Percentiles rank a stretch among this genome's conserved stretches.
These are phyloP conservation scores for Syrmaticus mikado DNA, from an alignment of 2,113 vertebrate genomes.

Conservation along the genomic window DNA sequence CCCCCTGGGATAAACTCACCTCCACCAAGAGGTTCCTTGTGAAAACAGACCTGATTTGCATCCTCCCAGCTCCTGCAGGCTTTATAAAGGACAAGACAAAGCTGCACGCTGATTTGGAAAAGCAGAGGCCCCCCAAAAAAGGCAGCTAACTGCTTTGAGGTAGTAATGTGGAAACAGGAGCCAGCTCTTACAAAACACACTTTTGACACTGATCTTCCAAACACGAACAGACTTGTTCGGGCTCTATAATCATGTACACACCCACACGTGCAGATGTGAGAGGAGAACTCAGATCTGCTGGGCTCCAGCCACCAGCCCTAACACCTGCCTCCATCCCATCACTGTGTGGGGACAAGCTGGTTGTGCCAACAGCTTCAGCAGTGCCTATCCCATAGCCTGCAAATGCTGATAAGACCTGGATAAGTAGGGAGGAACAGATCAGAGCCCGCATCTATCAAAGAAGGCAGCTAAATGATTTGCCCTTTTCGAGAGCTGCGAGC, in stretches of 20 bases:
- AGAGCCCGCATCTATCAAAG: background rate
- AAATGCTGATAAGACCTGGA: background rate
- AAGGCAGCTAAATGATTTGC: background rate
- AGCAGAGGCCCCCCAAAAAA: background rate
- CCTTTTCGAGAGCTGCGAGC: background rate
- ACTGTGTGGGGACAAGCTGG: background rate
- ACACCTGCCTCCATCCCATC: background rate
- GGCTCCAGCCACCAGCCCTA: conserved; percentile 14
- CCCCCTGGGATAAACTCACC: fast-evolving
- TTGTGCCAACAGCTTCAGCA: background rate
- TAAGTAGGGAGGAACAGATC: background rate
- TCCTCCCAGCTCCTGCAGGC: background rate
- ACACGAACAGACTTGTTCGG: conserved; percentile 66
- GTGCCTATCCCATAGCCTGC: fast-evolving
- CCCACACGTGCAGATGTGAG: conserved; percentile 45
- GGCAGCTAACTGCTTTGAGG: conserved; percentile 7
- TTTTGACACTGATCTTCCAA: conserved; percentile 65
- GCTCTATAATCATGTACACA: background rate
- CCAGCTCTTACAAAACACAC: conserved; percentile 65
- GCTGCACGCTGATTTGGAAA: background rate
- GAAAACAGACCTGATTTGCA: background rate
- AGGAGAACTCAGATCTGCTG: background rate
- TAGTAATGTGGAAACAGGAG: conserved; percentile 67
- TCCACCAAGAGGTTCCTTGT: fast-evolving
- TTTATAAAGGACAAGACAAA: background rate